Percentiles rank a stretch among this genome's conserved stretches.
These are phyloP conservation scores for Chelonoidis abingdonii DNA, from an alignment of 2,113 vertebrate genomes.

Conservation along the genomic window DNA sequence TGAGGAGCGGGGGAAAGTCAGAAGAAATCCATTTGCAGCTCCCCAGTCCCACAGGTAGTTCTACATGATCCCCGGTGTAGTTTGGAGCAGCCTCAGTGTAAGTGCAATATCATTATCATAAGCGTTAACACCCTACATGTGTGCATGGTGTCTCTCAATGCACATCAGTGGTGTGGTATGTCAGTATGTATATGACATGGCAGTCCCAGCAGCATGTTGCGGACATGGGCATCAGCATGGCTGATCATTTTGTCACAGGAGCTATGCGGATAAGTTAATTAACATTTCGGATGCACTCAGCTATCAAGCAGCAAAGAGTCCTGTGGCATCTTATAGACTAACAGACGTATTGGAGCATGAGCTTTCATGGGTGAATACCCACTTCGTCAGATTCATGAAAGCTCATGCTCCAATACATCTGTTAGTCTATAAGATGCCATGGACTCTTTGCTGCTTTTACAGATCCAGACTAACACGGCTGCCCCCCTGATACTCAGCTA, in stretches of 20 bases:
- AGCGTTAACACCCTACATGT: not conserved
- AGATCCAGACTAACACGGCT: too few relatives aligned
- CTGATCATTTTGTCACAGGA: not conserved
- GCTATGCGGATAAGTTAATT: not conserved
- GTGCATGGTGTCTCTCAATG: not conserved
- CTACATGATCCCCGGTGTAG: not conserved
- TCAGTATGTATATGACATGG: not conserved
- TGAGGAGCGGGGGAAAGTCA: not conserved
- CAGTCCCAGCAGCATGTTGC: not conserved
- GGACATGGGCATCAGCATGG: not conserved
- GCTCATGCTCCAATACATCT: too few relatives aligned
- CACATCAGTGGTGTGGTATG: not conserved
- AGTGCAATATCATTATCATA: not conserved
- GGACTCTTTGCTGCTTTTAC: too few relatives aligned
- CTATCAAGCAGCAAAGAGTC: not conserved
- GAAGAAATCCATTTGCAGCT: slow-evolving; percentile 13
- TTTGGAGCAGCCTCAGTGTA: not conserved
- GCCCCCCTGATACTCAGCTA: not conserved
- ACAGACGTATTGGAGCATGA: too few relatives aligned
- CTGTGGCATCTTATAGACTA: too few relatives aligned
- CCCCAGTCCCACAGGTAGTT: not conserved
- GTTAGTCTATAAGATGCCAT: too few relatives aligned
- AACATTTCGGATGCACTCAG: not conserved
- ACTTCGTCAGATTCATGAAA: too few relatives aligned
- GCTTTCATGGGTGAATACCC: too few relatives aligned